phyloP scores from a whole-genome alignment of 1,140 invertebrate genomes.

The Lithobius niger region DNA sequence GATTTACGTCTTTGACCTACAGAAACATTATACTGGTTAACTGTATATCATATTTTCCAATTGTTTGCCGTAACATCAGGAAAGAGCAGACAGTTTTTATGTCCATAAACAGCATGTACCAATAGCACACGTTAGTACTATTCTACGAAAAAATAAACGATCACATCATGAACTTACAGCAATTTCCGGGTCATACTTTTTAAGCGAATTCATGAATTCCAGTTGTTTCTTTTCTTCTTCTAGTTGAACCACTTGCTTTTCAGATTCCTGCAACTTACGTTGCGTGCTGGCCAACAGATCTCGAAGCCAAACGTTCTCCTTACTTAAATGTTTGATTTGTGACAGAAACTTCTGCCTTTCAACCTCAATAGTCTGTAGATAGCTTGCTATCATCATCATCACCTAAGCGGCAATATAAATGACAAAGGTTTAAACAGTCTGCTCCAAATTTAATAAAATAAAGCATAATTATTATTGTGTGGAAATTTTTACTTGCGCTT shows the following conservation, averaged over 20 bases:
- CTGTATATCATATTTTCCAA: too few relatives aligned
- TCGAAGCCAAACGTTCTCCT: constrained; percentile 97
- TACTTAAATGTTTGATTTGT: constrained; percentile 80
- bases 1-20: too few relatives aligned
- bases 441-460: too few relatives aligned
- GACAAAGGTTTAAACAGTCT: too few relatives aligned
- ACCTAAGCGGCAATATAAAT: constrained; percentile 61
- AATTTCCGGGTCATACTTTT: constrained; percentile 82
- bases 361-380: constrained; percentile 92
- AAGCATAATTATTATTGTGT: too few relatives aligned
- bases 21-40: too few relatives aligned
- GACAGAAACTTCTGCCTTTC: constrained; percentile 98
- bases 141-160: too few relatives aligned
- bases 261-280: constrained; percentile 90
- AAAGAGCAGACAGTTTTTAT: too few relatives aligned
- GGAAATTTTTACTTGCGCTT: constrained; percentile 72
- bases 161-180: too few relatives aligned
- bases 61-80: too few relatives aligned
- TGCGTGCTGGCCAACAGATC: constrained; percentile 96
- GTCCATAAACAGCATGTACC: too few relatives aligned
- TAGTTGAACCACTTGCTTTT: constrained; percentile 77
- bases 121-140: too few relatives aligned
- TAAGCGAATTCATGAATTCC: constrained; percentile 94
- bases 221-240: constrained; percentile 98
- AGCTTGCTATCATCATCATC: constrained; percentile 90